Conservation (phyloP, 2,113 vertebrate genomes). For the Ariopsis seemanni region DNA sequence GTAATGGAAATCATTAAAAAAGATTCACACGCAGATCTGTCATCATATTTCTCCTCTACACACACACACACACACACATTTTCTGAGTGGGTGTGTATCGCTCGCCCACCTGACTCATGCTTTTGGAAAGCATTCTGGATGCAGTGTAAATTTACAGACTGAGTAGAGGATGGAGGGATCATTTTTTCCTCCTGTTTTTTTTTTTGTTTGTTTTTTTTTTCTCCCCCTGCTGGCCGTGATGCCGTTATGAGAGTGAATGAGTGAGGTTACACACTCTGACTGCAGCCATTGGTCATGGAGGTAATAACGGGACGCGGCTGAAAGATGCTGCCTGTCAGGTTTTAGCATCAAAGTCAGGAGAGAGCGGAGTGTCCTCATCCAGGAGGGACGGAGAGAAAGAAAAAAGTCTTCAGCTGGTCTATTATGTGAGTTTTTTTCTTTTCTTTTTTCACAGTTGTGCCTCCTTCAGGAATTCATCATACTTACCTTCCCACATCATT, state of each 20-base stretch:
- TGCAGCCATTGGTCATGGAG: conserved; percentile 77
- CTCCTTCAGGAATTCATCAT: neutral
- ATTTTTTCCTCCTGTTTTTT: conserved; percentile 26
- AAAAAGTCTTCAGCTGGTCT: neutral
- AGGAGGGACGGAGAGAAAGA: neutral
- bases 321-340: conserved; percentile 29
- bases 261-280: conserved; percentile 76
- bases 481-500: neutral
- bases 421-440: neutral
- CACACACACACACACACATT: conserved; percentile 3
- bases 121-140: conserved; percentile 63
- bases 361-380: neutral
- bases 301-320: conserved; percentile 67
- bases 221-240: conserved; percentile 61
- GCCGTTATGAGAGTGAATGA: conserved; percentile 77
- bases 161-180: conserved; percentile 9
- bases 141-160: conserved; percentile 60
- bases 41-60: conserved; percentile 60
- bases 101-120: neutral
- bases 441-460: neutral
- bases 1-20: conserved; percentile 68
- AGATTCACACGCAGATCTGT: conserved; percentile 66
- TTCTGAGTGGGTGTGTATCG: neutral
- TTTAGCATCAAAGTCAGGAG: neutral
- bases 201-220: neutral